These are phyloP conservation scores for Phoxinus dragarum DNA, from an alignment of 2,797 vertebrate species.

Conservation along the genomic window DNA sequence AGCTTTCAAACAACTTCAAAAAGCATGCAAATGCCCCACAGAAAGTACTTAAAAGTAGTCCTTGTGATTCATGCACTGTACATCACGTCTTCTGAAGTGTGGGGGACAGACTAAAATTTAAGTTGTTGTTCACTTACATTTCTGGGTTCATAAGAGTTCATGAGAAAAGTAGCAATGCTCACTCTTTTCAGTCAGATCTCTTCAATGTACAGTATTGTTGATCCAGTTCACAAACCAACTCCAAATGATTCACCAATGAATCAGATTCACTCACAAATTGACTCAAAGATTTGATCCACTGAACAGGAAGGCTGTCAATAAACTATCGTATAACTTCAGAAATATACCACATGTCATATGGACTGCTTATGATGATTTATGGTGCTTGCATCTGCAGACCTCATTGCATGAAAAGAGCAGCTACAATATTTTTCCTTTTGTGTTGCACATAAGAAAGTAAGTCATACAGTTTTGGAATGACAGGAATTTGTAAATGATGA, in stretches of 20 bases:
- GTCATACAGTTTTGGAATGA: background rate
- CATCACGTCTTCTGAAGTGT: background rate
- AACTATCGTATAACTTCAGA: background rate
- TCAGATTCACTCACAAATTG: background rate
- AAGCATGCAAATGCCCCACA: background rate
- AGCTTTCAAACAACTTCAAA: background rate
- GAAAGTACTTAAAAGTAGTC: background rate
- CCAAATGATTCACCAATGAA: background rate
- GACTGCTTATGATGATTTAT: background rate
- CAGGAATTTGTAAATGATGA: background rate
- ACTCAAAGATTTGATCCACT: background rate
- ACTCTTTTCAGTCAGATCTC: background rate
- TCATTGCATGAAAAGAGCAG: background rate
- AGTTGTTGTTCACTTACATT: background rate
- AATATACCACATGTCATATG: background rate
- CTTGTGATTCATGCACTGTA: background rate
- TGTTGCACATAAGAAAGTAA: background rate
- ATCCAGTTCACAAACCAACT: background rate
- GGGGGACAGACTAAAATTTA: background rate
- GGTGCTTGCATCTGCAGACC: background rate
- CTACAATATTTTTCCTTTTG: background rate
- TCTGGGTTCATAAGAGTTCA: background rate
- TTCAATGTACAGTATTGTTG: background rate
- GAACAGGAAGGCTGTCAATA: background rate
- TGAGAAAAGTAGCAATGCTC: background rate